Evolutionary conservation across 2,113 vertebrate genomes (phyloP).

Genomic region (Crotalus viridis): DNA sequence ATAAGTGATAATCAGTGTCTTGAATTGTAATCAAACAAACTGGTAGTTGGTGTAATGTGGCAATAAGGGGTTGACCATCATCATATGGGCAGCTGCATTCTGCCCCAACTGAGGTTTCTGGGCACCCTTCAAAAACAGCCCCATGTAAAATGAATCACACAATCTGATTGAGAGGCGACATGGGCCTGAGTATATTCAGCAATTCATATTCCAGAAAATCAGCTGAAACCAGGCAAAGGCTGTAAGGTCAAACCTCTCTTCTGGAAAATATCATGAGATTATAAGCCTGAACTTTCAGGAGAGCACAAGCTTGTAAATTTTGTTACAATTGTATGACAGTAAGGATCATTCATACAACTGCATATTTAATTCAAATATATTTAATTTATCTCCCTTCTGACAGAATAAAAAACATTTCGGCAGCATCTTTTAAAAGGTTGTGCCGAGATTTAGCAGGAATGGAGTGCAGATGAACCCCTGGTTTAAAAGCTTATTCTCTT

Average conservation of each 20-base stretch:
- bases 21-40: not conserved
- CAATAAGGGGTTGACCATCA: not conserved
- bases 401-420: not conserved
- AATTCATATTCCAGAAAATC: not conserved
- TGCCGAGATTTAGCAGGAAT: not conserved
- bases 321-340: not conserved
- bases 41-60: not conserved
- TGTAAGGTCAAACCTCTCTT: not conserved
- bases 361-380: not conserved
- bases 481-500: not conserved
- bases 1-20: not conserved
- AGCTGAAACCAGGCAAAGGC: not conserved
- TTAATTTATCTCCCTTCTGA: not conserved
- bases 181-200: not conserved
- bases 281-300: not conserved
- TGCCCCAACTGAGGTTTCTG: not conserved
- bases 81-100: not conserved
- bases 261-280: not conserved
- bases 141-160: not conserved
- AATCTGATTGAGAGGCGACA: not conserved
- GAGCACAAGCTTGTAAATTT: not conserved
- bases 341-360: not conserved
- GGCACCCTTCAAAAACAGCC: not conserved
- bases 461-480: not conserved
- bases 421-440: not conserved